Conservation (phyloP, 1,140 invertebrate genomes). For the Lerema accius region DNA sequence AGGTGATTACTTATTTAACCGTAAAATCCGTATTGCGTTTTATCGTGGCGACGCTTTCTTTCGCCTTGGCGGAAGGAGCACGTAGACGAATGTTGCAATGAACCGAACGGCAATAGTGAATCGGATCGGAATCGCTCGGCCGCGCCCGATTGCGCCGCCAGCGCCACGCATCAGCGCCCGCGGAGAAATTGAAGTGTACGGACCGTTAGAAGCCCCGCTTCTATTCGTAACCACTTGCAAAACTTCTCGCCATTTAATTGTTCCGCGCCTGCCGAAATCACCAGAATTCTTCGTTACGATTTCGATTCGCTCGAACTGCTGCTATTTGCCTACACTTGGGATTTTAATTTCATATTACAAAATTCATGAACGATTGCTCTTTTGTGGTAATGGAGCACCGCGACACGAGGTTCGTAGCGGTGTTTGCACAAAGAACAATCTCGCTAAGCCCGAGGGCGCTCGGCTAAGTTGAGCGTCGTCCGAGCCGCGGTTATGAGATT, state of each 20-base stretch:
- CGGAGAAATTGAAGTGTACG: constrained; percentile 77
- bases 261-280: constrained; percentile 47
- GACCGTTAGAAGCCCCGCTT: constrained; percentile 54
- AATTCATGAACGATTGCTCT: constrained; percentile 35
- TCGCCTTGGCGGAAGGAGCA: constrained; percentile 60
- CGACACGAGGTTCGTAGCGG: constrained; percentile 38
- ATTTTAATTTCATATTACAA: constrained; percentile 30
- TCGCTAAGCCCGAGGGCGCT: constrained; percentile 64
- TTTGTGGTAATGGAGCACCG: constrained; percentile 34
- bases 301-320: constrained; percentile 52
- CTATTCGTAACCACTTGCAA: constrained; percentile 63
- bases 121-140: constrained; percentile 73
- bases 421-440: constrained; percentile 65
- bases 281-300: constrained; percentile 35
- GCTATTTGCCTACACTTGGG: constrained; percentile 24
- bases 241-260: constrained; percentile 67
- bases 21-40: constrained; percentile 43
- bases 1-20: constrained; percentile 33
- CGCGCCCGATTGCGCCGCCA: constrained; percentile 76
- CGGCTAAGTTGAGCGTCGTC: constrained; percentile 60
- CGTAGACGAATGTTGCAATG: constrained; percentile 66
- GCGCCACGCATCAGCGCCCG: constrained; percentile 66
- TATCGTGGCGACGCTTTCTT: constrained; percentile 53
- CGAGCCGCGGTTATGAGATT: constrained; percentile 72
- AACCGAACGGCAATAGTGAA: constrained; percentile 61